phyloP scores from a whole-genome alignment of 2,888 invertebrate species.

The Lycaena phlaeas region DNA sequence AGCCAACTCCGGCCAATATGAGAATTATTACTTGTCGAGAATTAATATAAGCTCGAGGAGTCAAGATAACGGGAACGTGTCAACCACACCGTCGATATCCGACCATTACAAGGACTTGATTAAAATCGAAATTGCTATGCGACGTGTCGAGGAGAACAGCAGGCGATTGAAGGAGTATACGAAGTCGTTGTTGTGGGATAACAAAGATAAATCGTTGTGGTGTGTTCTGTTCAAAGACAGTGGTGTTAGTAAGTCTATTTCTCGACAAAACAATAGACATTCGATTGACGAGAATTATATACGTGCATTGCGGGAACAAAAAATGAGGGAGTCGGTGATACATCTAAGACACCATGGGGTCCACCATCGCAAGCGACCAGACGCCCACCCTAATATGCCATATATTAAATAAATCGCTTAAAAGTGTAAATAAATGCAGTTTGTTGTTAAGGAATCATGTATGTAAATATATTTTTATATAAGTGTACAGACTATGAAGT shows the following conservation, averaged over 20 bases:
- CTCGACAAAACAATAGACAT: constrained; percentile 35
- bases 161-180: constrained; percentile 65
- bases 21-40: constrained; percentile 71
- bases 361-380: constrained; percentile 54
- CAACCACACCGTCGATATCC: constrained; percentile 42
- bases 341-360: constrained; percentile 60
- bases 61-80: constrained; percentile 41
- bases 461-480: constrained; percentile 52
- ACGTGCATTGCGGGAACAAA: constrained; percentile 51
- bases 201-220: constrained; percentile 67
- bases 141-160: constrained; percentile 66
- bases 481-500: constrained; percentile 37
- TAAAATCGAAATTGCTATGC: constrained; percentile 69
- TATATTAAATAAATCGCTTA: constrained; percentile 47
- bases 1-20: constrained; percentile 54
- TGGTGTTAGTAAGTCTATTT: constrained; percentile 35
- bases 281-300: constrained; percentile 53
- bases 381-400: constrained; percentile 45
- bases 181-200: constrained; percentile 65
- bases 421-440: constrained; percentile 17
- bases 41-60: constrained; percentile 63
- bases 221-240: constrained; percentile 67
- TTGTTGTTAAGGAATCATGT: constrained; percentile 38
- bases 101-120: constrained; percentile 68
- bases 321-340: constrained; percentile 54